phyloP scores from a whole-genome alignment of 2,888 invertebrate genomes.

The Pelosia muscerda region DNA sequence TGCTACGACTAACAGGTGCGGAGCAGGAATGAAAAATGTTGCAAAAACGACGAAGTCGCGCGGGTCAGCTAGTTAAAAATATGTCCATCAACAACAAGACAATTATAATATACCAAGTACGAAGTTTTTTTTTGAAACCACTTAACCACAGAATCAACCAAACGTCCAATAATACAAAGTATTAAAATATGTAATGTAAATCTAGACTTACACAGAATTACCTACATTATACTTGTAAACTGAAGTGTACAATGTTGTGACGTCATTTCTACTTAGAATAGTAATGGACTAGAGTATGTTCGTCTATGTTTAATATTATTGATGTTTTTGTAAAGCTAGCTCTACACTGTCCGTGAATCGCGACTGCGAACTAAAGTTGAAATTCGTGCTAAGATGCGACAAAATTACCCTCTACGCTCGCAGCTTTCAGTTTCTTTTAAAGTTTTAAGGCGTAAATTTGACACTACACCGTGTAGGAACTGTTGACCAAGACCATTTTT shows the following conservation, averaged over 20 bases:
- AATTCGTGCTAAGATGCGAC: background rate
- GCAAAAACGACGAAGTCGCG: too few relatives aligned
- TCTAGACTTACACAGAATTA: constrained; percentile 24
- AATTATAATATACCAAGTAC: too few relatives aligned
- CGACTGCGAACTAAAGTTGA: background rate
- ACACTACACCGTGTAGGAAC: too few relatives aligned
- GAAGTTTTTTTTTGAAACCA: constrained; percentile 1
- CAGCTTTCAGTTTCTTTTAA: too few relatives aligned
- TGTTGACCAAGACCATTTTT: too few relatives aligned
- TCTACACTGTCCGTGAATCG: background rate
- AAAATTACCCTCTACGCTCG: background rate
- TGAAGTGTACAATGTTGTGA: constrained; percentile 15
- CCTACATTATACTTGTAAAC: constrained; percentile 41
- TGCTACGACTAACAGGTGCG: too few relatives aligned
- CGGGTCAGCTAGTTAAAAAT: too few relatives aligned
- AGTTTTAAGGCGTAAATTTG: too few relatives aligned
- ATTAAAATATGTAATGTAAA: constrained; percentile 12
- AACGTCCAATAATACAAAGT: background rate
- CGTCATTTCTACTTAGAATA: constrained; percentile 15
- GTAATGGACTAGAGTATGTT: background rate
- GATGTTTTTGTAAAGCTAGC: constrained; percentile 1
- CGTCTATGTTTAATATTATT: background rate
- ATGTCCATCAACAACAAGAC: too few relatives aligned
- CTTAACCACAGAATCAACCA: background rate
- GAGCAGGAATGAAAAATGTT: too few relatives aligned